These are phyloP conservation scores for Pteronotus mesoamericanus DNA, from an alignment of 2,797 vertebrate genomes.

Conservation along the genomic window DNA sequence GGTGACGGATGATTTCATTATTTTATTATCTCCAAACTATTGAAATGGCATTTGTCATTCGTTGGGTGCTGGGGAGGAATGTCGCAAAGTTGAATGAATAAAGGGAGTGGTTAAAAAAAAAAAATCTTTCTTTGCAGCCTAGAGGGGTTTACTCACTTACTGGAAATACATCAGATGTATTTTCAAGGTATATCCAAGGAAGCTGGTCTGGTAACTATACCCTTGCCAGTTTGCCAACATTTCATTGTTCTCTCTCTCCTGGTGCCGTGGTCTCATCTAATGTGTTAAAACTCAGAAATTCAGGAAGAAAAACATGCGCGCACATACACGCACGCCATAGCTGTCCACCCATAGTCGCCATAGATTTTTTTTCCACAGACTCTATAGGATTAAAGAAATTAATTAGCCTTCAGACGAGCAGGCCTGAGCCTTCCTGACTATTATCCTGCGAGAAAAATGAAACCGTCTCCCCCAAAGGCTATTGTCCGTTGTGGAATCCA, in stretches of 20 bases:
- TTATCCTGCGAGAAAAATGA: conserved; percentile 71
- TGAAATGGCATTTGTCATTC: conserved; percentile 46
- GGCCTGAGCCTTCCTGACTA: conserved; percentile 70
- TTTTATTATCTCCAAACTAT: conserved; percentile 32
- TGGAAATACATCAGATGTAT: conserved; percentile 21
- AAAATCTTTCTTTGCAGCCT: conserved; percentile 28
- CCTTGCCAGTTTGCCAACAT: conserved; percentile 22
- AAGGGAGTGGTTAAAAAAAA: conserved; percentile 71
- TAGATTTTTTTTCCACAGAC: conserved; percentile 70
- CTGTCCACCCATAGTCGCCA: not conserved
- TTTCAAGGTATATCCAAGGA: not conserved
- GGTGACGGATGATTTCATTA: not conserved
- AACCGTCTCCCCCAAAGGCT: conserved; percentile 61
- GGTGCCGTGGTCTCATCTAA: not conserved
- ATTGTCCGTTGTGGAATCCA: conserved; percentile 61
- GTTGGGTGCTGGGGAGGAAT: not conserved
- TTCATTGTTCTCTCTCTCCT: not conserved
- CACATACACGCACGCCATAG: no score
- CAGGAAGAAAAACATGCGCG: not conserved
- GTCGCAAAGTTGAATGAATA: conserved; percentile 45
- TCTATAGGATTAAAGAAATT: conserved; percentile 75
- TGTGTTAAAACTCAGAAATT: conserved; percentile 5
- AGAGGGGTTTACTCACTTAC: conserved; percentile 18
- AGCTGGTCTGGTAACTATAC: conserved; percentile 29
- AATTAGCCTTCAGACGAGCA: conserved; percentile 75